These are phyloP conservation scores for Protosalanx chinensis DNA, from an alignment of 2,797 vertebrate genomes.

Conservation along the genomic window DNA sequence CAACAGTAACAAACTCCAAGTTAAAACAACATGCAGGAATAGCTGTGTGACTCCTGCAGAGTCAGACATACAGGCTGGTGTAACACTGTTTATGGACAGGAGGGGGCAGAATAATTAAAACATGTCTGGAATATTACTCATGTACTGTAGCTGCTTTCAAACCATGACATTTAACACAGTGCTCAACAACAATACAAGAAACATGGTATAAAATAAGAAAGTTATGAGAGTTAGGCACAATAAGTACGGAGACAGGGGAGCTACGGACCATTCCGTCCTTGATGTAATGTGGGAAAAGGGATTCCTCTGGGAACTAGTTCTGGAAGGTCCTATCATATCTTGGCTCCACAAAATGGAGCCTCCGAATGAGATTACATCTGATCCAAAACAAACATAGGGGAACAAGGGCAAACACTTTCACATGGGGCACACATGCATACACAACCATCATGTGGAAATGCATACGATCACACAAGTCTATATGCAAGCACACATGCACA, in stretches of 20 bases:
- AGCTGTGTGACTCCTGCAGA: background rate
- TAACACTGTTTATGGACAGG: background rate
- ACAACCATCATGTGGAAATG: background rate
- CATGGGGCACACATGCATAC: constrained; percentile 3
- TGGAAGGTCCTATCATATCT: constrained; percentile 41
- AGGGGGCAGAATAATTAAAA: background rate
- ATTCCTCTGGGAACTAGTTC: constrained; percentile 38
- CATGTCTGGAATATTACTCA: constrained; percentile 3
- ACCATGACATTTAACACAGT: background rate
- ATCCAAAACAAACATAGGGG: constrained; percentile 41
- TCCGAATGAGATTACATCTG: constrained; percentile 49
- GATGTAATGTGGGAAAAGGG: constrained; percentile 30
- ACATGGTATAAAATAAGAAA: background rate
- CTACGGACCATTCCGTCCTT: constrained; percentile 33
- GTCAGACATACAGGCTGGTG: background rate
- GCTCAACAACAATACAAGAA: background rate
- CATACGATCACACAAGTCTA: background rate
- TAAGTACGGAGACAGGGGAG: background rate
- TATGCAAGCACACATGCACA: background rate
- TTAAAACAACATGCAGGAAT: background rate
- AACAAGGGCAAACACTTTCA: constrained; percentile 4
- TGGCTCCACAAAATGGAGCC: constrained; percentile 30
- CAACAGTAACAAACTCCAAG: background rate
- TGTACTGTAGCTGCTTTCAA: background rate
- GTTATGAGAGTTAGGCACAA: too few relatives aligned